Conservation (phyloP, 2,888 invertebrate species). For the Sinohyriopsis cumingii region DNA sequence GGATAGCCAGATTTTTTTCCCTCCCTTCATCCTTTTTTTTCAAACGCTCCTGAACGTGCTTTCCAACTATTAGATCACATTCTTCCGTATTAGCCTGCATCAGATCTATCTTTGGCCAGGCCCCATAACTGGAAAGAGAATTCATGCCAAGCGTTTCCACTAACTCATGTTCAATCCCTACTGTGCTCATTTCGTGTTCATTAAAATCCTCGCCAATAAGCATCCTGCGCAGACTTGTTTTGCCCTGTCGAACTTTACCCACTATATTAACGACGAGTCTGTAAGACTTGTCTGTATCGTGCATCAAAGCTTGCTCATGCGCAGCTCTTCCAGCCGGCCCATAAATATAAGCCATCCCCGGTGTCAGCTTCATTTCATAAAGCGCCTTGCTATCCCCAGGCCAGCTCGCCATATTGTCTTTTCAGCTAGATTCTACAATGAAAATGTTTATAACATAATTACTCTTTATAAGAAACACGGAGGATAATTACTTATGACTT, state of each 20-base stretch:
- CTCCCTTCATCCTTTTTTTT: conserved; percentile 12
- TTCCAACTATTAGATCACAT: conserved; percentile 37
- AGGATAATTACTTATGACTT: no score
- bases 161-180: conserved; percentile 45
- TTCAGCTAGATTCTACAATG: no score
- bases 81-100: conserved; percentile 32
- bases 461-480: no score
- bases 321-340: conserved; percentile 42
- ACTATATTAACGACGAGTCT: conserved; percentile 44
- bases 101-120: conserved; percentile 32
- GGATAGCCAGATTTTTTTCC: conserved; percentile 14
- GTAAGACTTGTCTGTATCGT: conserved; percentile 34
- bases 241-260: conserved; percentile 43
- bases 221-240: conserved; percentile 40
- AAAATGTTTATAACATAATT: no score
- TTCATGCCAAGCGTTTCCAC: conserved; percentile 37
- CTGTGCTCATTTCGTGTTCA: conserved; percentile 37
- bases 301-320: conserved; percentile 31
- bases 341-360: conserved; percentile 42
- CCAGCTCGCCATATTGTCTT: no score
- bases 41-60: conserved; percentile 30
- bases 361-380: conserved; percentile 41
- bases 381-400: conserved; percentile 24
- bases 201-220: conserved; percentile 40
- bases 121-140: not conserved